Base-by-base conservation (phyloP, 2,113 vertebrate species). In the Pogona vitticeps region DNA sequence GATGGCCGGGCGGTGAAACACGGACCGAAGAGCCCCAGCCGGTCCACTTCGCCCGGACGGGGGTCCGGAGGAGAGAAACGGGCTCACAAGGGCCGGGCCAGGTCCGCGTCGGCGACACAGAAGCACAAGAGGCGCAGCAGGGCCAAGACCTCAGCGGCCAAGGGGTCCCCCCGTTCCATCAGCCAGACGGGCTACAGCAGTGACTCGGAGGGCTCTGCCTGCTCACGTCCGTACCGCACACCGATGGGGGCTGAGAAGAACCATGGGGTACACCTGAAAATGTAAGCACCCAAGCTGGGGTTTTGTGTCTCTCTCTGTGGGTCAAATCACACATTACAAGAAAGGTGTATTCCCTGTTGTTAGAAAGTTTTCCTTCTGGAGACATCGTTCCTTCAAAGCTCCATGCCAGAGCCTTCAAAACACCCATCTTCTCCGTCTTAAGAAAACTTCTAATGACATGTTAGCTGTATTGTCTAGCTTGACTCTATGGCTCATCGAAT, bases 111-210 rank as follows among this genome's bases (percentile, higher is more conserved):
- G 2, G 46, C 46, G 10, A 93, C 95, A 0, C 93, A 96, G 75
- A 97, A 96, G 42, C 96, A 95, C 86, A 96, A 95, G 75, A 96
- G 96, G 38, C 96, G 96, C 86, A 96, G 97, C 92, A 96, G 97
- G 71, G 94, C 95, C 4, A 95, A 95, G 73, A 95, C 94, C 40
- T 94, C 95, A 83, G 95, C 84, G 67, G 95, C 96, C 77, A 93
- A 95, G 85, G 93, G 59, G 8, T 93, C 95, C 1, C 90, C 96
- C 1, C 95, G 95, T 76, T 97, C 98, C 31, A 96, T 97, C n/a
- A 97, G 96, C 88, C 96, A 96, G 90, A 91, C 94, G 2, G 95
- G 90, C 93, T 97, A 87, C 93, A 99, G 98, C 97, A 98, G 98
- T 72, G 98, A 98, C 95, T 98, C 98, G 1, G 96, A 95, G 89